Conservation (phyloP, 2,113 vertebrate species). For the Progne subis region DNA sequence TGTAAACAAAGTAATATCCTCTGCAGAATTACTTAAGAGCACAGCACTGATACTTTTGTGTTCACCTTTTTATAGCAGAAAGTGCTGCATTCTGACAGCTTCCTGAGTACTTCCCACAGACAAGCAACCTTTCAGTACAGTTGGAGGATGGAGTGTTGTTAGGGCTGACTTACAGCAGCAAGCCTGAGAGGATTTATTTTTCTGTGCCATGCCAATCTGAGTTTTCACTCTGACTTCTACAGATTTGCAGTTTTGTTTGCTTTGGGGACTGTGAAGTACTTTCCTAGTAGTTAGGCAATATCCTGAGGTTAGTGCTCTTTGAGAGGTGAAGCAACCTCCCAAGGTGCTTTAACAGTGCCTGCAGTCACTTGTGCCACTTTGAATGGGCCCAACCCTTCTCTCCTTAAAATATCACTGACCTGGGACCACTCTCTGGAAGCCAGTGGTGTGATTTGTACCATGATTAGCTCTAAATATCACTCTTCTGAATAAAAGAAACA, state of each 20-base stretch:
- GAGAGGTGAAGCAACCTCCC: not conserved
- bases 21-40: not conserved
- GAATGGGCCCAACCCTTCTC: not conserved
- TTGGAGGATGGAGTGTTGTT: not conserved
- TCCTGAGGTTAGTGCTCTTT: not conserved
- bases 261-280: not conserved
- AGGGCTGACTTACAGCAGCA: not conserved
- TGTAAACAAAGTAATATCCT: not conserved
- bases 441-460: not conserved
- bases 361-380: not conserved
- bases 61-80: not conserved
- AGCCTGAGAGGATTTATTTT: not conserved
- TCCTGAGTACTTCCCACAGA: not conserved
- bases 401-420: not conserved
- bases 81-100: not conserved
- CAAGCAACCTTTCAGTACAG: not conserved
- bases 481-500: not conserved
- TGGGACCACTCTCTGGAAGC: not conserved
- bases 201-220: not conserved
- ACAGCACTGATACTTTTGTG: not conserved
- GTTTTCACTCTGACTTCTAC: not conserved
- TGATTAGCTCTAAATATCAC: not conserved
- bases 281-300: not conserved
- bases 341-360: not conserved
- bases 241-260: not conserved